Percentiles rank a stretch among this genome's conserved stretches.
Evolutionary conservation across 2,888 invertebrate genomes (phyloP).

Genomic region (Homarus gammarus): DNA sequence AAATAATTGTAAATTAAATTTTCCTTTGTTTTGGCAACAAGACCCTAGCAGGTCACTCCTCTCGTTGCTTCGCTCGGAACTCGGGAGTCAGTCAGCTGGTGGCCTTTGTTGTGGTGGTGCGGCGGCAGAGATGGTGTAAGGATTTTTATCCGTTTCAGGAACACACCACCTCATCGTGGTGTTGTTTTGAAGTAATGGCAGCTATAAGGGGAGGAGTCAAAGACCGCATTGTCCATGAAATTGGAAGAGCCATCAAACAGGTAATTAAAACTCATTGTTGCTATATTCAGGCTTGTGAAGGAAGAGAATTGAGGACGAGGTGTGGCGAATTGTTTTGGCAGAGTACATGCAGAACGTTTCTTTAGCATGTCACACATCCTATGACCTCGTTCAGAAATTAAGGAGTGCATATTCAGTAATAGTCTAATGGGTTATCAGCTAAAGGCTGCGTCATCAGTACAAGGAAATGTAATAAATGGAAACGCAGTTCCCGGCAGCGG

Average conservation of each 20-base stretch:
- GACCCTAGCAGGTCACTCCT: background rate
- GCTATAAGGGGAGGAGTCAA: conserved; percentile 57
- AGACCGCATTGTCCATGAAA: conserved; percentile 63
- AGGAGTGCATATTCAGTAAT: too few species aligned
- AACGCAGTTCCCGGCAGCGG: background rate
- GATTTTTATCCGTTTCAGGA: background rate
- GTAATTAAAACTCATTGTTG: conserved; percentile 31
- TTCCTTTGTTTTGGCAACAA: conserved; percentile 18
- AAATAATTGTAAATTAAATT: too few species aligned
- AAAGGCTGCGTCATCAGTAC: too few species aligned
- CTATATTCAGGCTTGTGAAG: background rate
- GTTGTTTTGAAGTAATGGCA: conserved; percentile 38
- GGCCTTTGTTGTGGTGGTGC: background rate
- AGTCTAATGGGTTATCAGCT: too few species aligned
- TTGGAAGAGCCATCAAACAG: conserved; percentile 68
- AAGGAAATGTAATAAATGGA: too few species aligned
- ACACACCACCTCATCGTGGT: background rate
- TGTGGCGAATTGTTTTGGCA: background rate
- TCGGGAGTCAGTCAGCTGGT: conserved; percentile 32
- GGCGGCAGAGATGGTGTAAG: conserved; percentile 5
- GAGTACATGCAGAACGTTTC: too few species aligned
- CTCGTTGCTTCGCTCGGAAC: background rate
- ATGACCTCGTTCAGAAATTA: too few species aligned
- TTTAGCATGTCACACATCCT: too few species aligned
- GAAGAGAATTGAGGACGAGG: background rate